A percentile compares a stretch with the other conserved stretches of the same genome.
phyloP scores from a whole-genome alignment of 2,113 vertebrate genomes.

The Danio rerio region DNA sequence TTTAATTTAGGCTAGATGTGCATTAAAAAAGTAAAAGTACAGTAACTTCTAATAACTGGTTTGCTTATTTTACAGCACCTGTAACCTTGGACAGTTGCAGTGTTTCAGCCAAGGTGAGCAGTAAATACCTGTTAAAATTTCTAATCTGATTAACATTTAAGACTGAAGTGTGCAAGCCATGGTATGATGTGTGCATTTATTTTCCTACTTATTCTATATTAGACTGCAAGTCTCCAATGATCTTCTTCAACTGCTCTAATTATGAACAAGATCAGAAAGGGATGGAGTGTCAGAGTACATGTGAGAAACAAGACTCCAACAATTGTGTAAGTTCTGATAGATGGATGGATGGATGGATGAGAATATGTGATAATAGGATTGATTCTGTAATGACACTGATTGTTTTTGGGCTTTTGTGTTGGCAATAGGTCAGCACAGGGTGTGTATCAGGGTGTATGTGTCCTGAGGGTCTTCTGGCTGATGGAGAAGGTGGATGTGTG shows the following conservation, averaged over 20 bases:
- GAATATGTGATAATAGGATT: not conserved
- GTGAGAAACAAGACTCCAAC: conserved; percentile 80
- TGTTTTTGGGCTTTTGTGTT: no score
- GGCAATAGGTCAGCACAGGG: conserved; percentile 75
- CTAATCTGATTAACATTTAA: no score
- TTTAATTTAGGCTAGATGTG: no score
- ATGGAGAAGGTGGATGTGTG: conserved; percentile 82
- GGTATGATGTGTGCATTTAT: not conserved
- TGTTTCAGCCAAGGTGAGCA: conserved; percentile 77
- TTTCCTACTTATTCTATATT: conserved; percentile 39
- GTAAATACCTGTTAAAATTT: not conserved
- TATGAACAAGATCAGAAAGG: conserved; percentile 67
- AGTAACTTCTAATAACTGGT: no score
- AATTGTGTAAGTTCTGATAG: conserved; percentile 81
- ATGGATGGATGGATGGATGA: not conserved
- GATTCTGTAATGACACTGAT: no score
- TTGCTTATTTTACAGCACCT: conserved; percentile 73
- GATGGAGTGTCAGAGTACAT: conserved; percentile 87
- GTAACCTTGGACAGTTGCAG: conserved; percentile 74
- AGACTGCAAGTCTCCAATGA: conserved; percentile 86
- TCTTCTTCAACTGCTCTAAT: conserved; percentile 82
- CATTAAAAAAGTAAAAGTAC: no score
- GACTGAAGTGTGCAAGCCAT: not conserved
- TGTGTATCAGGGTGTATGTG: conserved; percentile 91
- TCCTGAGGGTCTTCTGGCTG: conserved; percentile 78